A percentile compares a stretch with the other conserved stretches of the same genome.
Conservation (phyloP, 2,888 invertebrate genomes). For the Mesorhabditis sp. region DNA sequence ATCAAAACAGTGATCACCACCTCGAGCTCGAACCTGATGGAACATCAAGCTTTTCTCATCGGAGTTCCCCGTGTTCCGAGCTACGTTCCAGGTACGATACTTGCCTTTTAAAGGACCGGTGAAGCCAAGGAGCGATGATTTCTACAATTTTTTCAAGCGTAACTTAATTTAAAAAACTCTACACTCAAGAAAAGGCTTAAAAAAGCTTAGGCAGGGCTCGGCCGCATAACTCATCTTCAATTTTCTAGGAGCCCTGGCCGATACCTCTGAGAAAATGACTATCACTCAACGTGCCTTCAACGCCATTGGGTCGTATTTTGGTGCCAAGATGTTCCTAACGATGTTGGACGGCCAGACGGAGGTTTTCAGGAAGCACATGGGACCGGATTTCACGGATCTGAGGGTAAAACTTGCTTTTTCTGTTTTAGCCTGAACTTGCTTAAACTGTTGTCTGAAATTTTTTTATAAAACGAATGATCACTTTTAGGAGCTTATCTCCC, state of each 20-base stretch:
- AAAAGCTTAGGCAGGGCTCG: background rate
- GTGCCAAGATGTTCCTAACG: background rate
- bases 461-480: background rate
- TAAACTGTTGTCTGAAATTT: too few relatives aligned
- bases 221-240: too few relatives aligned
- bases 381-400: background rate
- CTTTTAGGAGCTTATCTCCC: slow-evolving; percentile 17
- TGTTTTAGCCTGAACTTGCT: too few relatives aligned
- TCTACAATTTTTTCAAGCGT: background rate
- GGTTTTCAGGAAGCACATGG: background rate
- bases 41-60: background rate
- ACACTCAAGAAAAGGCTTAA: too few relatives aligned
- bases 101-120: too few relatives aligned
- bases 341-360: background rate
- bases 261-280: background rate
- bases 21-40: background rate
- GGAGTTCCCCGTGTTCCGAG: background rate
- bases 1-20: slow-evolving; percentile 13
- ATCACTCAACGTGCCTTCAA: background rate
- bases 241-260: background rate
- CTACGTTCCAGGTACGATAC: background rate
- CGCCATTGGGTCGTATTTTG: background rate
- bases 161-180: background rate
- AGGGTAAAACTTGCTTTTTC: background rate
- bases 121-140: too few relatives aligned